Base-by-base conservation (phyloP, 2,113 vertebrate genomes). In the Ornithorhynchus anatinus region DNA sequence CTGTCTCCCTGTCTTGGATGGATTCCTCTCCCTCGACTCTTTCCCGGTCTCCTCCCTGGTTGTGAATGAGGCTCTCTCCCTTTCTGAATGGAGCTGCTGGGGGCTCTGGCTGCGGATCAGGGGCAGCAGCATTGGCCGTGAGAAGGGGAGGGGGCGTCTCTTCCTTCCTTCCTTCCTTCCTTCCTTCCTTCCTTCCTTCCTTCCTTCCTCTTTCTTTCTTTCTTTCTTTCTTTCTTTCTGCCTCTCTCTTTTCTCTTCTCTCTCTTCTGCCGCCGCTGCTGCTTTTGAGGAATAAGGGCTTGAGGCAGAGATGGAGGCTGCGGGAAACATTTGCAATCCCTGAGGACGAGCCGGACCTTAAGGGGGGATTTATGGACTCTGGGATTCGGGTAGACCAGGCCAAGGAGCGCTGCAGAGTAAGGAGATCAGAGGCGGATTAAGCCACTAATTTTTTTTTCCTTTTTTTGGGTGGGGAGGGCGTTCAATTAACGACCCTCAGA, bases 1-100 rank as follows among this genome's bases (percentile, higher is more conserved):
- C 58, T 33, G 65, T 23, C 66, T 37, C 71, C 67, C 72, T 76
- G 70, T 65, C 59, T 50, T 36, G 71, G 69, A 5, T 64, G 3
- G 35, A 33, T 56, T 10, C 45, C 25, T 8, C 1, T 31, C 31
- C 10, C 29, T 19, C 1, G 54, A 10, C 14, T 1, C 7, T 32
- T 23, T 17, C 72, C 36, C n/a, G 33, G 32, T 8, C 50, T 44
- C n/a, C 35, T n/a, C 47, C 37, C 74, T 17, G 72, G n/a, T 37
- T 36, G 81, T 82, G 82, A 84, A 81, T 79, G 79, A 60, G 81
- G 23, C 48, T 48, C 78, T n/a, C n/a, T 59, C 42, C 39, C 59
- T 74, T 84, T 69, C 72, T 80, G 84, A 81, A 86, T 85, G 88
- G 82, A 80, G 79, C 54, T 29, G 69, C 60, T 43, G 74, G 54